Base-by-base conservation (phyloP, 2,113 vertebrate species). In the Plotosus lineatus region DNA sequence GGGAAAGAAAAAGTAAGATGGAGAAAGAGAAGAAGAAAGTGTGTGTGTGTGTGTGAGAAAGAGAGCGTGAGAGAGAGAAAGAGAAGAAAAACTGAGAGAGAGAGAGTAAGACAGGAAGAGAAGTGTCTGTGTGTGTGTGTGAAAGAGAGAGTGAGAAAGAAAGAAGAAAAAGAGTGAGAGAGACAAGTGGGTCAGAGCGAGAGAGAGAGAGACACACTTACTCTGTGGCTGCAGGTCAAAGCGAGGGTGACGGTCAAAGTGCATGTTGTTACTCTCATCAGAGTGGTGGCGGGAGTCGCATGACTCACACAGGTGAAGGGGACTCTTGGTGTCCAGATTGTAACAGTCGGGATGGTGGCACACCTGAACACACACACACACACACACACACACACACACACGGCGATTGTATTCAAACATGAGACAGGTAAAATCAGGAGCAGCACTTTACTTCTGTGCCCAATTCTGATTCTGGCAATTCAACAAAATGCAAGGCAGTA, bases 311-410 rank as follows among this genome's bases (percentile, higher is more conserved):
- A 96, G 92, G 90, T 93, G 94, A 66, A 96, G 94, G 28, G 97
- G 95, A 55, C 90, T 86, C 77, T 90, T 92, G 89, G 11, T 82
- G 88, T 94, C 96, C 90, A 96, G 93, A 89, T 93, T 94, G 89
- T 86, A 95, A 89, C 96, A 98, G 84, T 95, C 94, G 0, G 88
- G 87, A n/a, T 95, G 96, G 88, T 97, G 96, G 84, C 97, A 98
- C 86, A 96, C 95, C 97, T 99, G 83, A 53, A 51, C 81, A 84
- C 46, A 77, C 14, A 84, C 10, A 78, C 12, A 77, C 31, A 53
- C 2, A 72, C n/a, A 51, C 36, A n/a, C 2, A 42, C 15, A 19
- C 17, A 0, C 2, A 42, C 15, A 19, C 17, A 0, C 3, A 19
- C 19, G 28, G 4, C 55, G 55, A 28, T 5, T 26, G 17, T 2